phyloP scores from a whole-genome alignment of 2,113 vertebrate genomes.

The Chloropsis cyanopogon region DNA sequence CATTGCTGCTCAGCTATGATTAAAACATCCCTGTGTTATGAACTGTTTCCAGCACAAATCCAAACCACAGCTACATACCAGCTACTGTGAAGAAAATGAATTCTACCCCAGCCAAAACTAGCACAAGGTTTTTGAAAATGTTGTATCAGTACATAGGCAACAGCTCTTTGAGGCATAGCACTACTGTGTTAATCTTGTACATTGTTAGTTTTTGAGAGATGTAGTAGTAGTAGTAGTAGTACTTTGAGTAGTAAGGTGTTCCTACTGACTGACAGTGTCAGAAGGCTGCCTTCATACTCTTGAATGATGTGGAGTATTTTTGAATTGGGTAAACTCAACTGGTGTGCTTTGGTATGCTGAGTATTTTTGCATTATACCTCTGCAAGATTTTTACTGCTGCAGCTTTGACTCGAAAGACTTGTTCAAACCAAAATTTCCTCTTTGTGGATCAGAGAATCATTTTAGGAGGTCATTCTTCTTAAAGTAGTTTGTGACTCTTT shows the following conservation, averaged over 20 bases:
- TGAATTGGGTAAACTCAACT: neutral
- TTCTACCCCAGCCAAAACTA: neutral
- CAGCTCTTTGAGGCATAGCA: neutral
- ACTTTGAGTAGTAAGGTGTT: neutral
- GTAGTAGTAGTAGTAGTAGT: no score
- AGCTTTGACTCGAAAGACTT: neutral
- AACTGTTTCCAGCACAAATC: neutral
- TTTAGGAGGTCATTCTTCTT: neutral
- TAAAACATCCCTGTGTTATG: neutral
- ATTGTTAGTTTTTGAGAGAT: neutral
- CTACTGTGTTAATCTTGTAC: neutral
- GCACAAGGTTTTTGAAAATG: neutral
- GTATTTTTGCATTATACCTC: neutral
- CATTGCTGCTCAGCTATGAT: neutral
- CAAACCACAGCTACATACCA: neutral
- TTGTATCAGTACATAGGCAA: neutral
- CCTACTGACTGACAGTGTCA: neutral
- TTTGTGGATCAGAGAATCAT: neutral
- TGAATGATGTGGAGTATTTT: neutral
- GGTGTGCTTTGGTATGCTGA: neutral
- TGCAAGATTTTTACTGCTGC: neutral
- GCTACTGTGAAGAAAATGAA: neutral
- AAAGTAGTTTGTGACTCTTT: neutral
- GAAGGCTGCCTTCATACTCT: neutral
- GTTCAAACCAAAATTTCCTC: neutral